Conservation (phyloP, 2,888 invertebrate genomes). For the Tipula confusa region DNA sequence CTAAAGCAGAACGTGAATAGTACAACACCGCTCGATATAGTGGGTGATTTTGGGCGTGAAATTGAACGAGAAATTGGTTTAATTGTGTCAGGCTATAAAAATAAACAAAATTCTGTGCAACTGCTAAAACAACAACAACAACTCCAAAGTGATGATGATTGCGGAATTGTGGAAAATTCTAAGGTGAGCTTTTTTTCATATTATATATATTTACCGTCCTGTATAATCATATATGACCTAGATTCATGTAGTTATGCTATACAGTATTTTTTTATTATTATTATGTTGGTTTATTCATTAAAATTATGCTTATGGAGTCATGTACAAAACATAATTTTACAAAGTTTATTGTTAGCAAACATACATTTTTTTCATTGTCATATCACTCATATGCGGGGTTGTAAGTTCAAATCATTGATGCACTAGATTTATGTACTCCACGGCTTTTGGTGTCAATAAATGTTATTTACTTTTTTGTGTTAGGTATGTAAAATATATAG, state of each 20-base stretch:
- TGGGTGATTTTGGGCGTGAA: slow-evolving; percentile 47
- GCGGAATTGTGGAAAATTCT: slow-evolving; percentile 4
- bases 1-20: slow-evolving; percentile 36
- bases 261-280: neutral
- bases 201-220: neutral
- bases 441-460: too few relatives aligned
- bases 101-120: neutral
- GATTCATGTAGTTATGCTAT: slow-evolving; percentile 20
- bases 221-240: neutral
- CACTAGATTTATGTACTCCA: too few relatives aligned
- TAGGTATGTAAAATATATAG: too few relatives aligned
- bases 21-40: slow-evolving; percentile 45
- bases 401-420: too few relatives aligned
- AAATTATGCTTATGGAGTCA: neutral
- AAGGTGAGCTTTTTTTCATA: neutral
- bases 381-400: too few relatives aligned
- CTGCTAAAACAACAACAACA: neutral
- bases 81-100: slow-evolving; percentile 45
- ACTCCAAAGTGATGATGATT: neutral
- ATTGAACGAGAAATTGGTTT: slow-evolving; percentile 46
- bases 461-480: too few relatives aligned
- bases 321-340: too few relatives aligned
- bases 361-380: too few relatives aligned
- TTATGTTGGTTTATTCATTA: neutral
- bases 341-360: too few relatives aligned